A percentile compares a stretch with the other conserved stretches of the same genome.
Conservation (phyloP, 2,113 vertebrate species). For the Hippocampus barbouri region DNA sequence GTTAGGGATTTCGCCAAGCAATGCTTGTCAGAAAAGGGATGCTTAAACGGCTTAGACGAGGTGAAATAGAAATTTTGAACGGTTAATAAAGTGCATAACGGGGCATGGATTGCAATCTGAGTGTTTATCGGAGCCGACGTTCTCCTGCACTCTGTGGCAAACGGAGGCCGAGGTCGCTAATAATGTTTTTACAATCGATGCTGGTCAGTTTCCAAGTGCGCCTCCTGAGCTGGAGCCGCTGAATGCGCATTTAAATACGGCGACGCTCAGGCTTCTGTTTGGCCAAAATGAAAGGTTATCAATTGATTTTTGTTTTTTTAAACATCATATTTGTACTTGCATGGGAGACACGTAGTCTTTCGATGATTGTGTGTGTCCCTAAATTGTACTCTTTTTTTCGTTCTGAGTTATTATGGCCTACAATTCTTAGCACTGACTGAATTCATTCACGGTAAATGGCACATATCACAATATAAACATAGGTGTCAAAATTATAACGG, state of each 20-base stretch:
- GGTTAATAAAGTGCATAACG: slow-evolving; percentile 44
- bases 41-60: slow-evolving; percentile 28
- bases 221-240: slow-evolving; percentile 15
- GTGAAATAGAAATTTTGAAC: slow-evolving; percentile 41
- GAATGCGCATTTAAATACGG: background rate
- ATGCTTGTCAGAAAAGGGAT: slow-evolving; percentile 21
- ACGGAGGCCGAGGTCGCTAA: slow-evolving; percentile 9
- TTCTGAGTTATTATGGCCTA: too few species aligned
- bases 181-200: slow-evolving; percentile 30
- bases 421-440: too few species aligned
- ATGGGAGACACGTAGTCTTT: background rate
- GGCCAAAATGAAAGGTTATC: background rate
- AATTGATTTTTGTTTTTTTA: background rate
- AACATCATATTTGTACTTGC: background rate
- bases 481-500: too few species aligned
- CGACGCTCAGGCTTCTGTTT: too few species aligned
- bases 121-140: slow-evolving; percentile 25
- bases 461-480: too few species aligned
- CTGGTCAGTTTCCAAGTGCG: slow-evolving; percentile 8
- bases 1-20: slow-evolving; percentile 28
- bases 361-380: background rate
- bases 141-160: slow-evolving; percentile 6
- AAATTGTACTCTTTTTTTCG: background rate
- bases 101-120: slow-evolving; percentile 1
- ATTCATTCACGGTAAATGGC: too few species aligned